Percentiles rank a stretch among this genome's conserved stretches.
phyloP scores from a whole-genome alignment of 2,113 vertebrate species.

The Anguilla japonica region DNA sequence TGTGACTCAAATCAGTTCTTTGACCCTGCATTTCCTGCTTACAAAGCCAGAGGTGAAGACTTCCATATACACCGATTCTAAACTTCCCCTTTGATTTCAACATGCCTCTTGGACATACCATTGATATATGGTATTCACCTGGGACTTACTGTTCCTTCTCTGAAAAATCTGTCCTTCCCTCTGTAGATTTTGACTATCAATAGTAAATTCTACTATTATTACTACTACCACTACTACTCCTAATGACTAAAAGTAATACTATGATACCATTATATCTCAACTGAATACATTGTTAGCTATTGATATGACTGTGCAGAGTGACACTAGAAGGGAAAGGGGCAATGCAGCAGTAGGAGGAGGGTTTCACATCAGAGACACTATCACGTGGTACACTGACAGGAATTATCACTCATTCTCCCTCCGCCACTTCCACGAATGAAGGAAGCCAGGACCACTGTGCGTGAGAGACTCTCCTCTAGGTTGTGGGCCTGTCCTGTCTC shows the following conservation, averaged over 20 bases:
- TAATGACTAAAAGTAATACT: slow-evolving; percentile 1
- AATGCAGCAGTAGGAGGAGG: slow-evolving; percentile 44
- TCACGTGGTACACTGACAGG: slow-evolving; percentile 44
- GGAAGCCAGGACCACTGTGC: neutral
- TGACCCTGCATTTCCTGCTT: neutral
- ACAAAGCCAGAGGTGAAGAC: neutral
- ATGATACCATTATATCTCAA: neutral
- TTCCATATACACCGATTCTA: neutral
- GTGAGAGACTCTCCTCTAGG: neutral
- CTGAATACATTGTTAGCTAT: neutral
- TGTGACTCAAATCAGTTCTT: neutral
- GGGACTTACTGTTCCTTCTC: too few relatives aligned
- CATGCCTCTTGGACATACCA: neutral
- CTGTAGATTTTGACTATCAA: too few relatives aligned
- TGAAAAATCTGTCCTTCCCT: too few relatives aligned
- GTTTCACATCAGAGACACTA: slow-evolving; percentile 50
- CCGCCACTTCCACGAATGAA: slow-evolving; percentile 37
- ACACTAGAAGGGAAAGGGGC: neutral
- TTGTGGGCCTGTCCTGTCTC: neutral
- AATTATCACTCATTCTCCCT: slow-evolving; percentile 41
- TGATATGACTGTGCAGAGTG: slow-evolving; percentile 6
- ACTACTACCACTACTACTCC: neutral
- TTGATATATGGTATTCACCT: neutral
- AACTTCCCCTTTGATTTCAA: neutral
- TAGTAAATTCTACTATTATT: neutral